Evolutionary conservation across 1,140 invertebrate species (phyloP), one percentile per base, ranked within the genome.

Genomic region (Drosophila kikkawai): DNA sequence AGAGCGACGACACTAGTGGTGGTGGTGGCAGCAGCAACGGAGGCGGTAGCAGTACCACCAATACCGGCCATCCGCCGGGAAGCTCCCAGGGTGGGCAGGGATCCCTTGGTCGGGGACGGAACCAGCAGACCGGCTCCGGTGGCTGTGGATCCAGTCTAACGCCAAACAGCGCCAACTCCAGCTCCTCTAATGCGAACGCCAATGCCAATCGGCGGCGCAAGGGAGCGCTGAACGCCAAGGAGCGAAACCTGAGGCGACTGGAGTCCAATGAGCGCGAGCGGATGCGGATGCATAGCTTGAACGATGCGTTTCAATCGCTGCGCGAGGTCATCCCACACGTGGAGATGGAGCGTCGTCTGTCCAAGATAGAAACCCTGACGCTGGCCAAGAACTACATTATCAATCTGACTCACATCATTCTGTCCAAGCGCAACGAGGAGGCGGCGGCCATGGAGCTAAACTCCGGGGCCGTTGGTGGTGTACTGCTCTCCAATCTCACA

Each of bases 331-430:
- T 98, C 83, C 97, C 97, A 2, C 97, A 98, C 80, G 96, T 98
- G 55, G 96, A 96, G 92, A 96, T 97, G 94, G 96, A 97, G 86
- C 94, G 96, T 65, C 96, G 97, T 81, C 93, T 97, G 73, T 97
- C 96, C 56, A 98, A 98, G 94, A 97, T 98, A 74, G 97, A 98
- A 93, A 98, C 97, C 12, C 93, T 98, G 17, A 97, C 97, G 15
- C 93, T 98, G 90, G 97, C 97, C 79, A 97, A 97, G 93, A 97
- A 98, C 94, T 98, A 98, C 93, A 98, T 98, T 91, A 97, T 97
- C 94, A 97, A 97, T 32, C 94, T 98, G 75, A 97, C 97, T 53
- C 97, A 97, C 93, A 96, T 97, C 69, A 97, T 98, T 91, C 94
- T 94, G 61, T 90, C 93, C 22, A 93, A 93, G 73, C 85, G 93